phyloP scores from a whole-genome alignment of 2,888 invertebrate species.

The Brenthis daphne region DNA sequence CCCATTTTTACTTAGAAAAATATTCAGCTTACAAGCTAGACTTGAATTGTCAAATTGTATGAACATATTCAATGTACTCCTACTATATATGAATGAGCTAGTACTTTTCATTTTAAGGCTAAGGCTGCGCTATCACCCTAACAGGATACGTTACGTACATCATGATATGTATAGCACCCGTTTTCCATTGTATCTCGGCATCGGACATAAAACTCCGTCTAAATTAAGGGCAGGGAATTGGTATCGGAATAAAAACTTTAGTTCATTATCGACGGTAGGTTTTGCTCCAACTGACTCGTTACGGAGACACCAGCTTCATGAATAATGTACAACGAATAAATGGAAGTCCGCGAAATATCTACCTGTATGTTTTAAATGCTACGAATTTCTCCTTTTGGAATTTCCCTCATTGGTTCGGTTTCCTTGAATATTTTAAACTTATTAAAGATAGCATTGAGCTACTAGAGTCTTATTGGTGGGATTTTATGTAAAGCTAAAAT shows the following conservation, averaged over 20 bases:
- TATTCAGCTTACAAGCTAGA: too few species aligned
- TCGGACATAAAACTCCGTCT: slow-evolving; percentile 7
- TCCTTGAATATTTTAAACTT: slow-evolving; percentile 26
- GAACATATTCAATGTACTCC: too few species aligned
- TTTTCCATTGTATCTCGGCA: slow-evolving; percentile 2
- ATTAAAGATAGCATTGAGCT: slow-evolving; percentile 26
- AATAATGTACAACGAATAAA: slow-evolving; percentile 76
- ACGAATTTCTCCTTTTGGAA: slow-evolving; percentile 63
- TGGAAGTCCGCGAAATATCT: slow-evolving; percentile 67
- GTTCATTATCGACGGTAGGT: slow-evolving; percentile 74
- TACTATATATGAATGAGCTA: too few species aligned
- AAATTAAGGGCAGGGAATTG: slow-evolving; percentile 35
- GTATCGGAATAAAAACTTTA: slow-evolving; percentile 46
- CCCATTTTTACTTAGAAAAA: too few species aligned
- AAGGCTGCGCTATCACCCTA: too few species aligned
- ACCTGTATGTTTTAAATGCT: slow-evolving; percentile 73
- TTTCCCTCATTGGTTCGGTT: slow-evolving; percentile 44
- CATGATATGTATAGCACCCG: neutral
- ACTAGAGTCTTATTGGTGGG: slow-evolving; percentile 18
- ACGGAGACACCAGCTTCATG: slow-evolving; percentile 71
- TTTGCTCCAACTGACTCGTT: slow-evolving; percentile 71
- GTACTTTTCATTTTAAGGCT: too few species aligned
- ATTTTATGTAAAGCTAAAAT: slow-evolving; percentile 18
- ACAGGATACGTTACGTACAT: neutral
- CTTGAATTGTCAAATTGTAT: too few species aligned